Conservation (phyloP, 2,113 vertebrate species). For the Calyptommatus sinebrachiatus region DNA sequence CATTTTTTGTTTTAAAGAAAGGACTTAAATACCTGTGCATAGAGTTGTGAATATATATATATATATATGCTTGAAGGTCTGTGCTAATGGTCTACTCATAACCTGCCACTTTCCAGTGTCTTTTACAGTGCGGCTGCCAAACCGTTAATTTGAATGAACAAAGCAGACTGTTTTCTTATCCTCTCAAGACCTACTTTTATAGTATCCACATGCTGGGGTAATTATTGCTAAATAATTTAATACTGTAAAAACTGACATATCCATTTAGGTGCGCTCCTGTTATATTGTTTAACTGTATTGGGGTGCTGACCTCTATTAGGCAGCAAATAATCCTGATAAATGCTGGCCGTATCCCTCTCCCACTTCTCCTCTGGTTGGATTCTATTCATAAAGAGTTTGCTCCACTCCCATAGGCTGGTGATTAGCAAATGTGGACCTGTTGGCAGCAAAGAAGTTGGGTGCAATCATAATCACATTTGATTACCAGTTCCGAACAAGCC, state of each 20-base stretch:
- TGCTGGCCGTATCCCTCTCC: constrained; percentile 61
- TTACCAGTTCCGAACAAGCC: constrained; percentile 62
- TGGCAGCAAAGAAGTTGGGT: constrained; percentile 56
- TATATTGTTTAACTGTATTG: constrained; percentile 72
- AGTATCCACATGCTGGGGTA: constrained; percentile 71
- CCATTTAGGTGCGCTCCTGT: constrained; percentile 68
- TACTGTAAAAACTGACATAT: constrained; percentile 73
- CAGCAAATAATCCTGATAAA: constrained; percentile 71
- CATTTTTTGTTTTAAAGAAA: neutral
- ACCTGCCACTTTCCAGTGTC: neutral
- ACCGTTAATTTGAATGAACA: constrained; percentile 68
- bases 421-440: constrained; percentile 60
- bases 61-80: too few relatives aligned
- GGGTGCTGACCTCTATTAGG: constrained; percentile 73
- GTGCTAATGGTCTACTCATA: neutral
- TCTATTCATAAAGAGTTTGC: constrained; percentile 58
- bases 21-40: constrained; percentile 11
- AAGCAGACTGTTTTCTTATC: constrained; percentile 67
- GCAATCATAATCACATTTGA: constrained; percentile 64
- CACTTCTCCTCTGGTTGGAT: constrained; percentile 48
- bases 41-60: neutral
- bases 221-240: constrained; percentile 77
- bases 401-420: constrained; percentile 31
- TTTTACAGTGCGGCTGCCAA: constrained; percentile 55
- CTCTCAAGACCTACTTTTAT: constrained; percentile 68